These are phyloP conservation scores for Lepetodrilus schrolli DNA, from an alignment of 2,888 invertebrate species.

Conservation along the genomic window DNA sequence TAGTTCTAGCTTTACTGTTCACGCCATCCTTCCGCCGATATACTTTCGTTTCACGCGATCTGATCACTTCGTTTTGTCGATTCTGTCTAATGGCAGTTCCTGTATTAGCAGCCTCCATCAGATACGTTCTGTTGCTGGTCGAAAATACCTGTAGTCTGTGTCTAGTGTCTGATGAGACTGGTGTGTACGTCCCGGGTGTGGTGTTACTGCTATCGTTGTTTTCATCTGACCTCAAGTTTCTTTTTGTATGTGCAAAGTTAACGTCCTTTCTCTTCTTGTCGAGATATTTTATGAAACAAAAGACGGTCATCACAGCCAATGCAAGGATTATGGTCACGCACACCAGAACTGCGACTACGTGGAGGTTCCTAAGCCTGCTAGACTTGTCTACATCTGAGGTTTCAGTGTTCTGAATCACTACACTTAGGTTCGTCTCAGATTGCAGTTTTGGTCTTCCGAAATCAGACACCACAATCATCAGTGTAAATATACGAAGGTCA, in stretches of 20 bases:
- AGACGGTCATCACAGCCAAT: slow-evolving; percentile 38
- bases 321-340: slow-evolving; percentile 42
- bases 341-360: slow-evolving; percentile 44
- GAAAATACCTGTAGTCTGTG: too few species aligned
- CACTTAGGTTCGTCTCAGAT: slow-evolving; percentile 36
- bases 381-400: not conserved
- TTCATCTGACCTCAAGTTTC: too few species aligned
- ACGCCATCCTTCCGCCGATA: too few species aligned
- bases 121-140: too few species aligned
- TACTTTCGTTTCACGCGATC: too few species aligned
- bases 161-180: too few species aligned
- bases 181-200: too few species aligned
- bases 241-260: not conserved
- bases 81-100: too few species aligned
- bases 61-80: too few species aligned
- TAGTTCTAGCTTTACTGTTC: too few species aligned
- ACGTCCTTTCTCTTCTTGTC: slow-evolving; percentile 29
- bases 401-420: slow-evolving; percentile 31
- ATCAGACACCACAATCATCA: slow-evolving; percentile 42
- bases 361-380: slow-evolving; percentile 26
- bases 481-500: slow-evolving; percentile 33
- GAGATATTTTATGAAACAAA: slow-evolving; percentile 40
- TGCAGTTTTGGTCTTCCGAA: slow-evolving; percentile 39
- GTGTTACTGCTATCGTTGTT: too few species aligned
- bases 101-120: too few species aligned